Conservation (phyloP, 1,140 invertebrate species). For the Dendroctonus valens region DNA sequence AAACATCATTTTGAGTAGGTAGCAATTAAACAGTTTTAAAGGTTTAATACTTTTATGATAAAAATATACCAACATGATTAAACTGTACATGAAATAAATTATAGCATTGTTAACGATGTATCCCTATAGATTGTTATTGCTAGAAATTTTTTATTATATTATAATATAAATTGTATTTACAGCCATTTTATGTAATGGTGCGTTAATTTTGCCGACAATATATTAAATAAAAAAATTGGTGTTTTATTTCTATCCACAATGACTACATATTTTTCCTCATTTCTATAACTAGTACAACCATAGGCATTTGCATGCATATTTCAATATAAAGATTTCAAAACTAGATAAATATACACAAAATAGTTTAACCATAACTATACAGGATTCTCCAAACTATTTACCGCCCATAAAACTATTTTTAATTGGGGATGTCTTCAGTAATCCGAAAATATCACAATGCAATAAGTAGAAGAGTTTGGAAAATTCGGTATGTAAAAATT, state of each 20-base stretch:
- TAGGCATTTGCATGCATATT: too few relatives aligned
- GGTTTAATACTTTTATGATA: slow-evolving; percentile 1
- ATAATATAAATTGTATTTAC: slow-evolving; percentile 42
- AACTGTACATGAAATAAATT: slow-evolving; percentile 30
- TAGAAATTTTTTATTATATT: slow-evolving; percentile 51
- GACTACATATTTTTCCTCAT: neutral
- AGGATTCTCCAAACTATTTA: too few relatives aligned
- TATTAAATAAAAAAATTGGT: slow-evolving; percentile 34
- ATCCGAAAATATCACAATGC: too few relatives aligned
- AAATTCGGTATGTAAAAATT: too few relatives aligned
- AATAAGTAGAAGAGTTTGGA: too few relatives aligned
- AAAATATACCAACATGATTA: slow-evolving; percentile 6
- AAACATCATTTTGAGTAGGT: neutral
- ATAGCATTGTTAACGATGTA: slow-evolving; percentile 50
- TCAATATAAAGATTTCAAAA: too few relatives aligned
- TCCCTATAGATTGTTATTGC: slow-evolving; percentile 51
- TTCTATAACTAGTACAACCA: too few relatives aligned
- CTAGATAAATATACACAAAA: too few relatives aligned
- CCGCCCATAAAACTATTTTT: too few relatives aligned
- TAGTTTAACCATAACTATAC: too few relatives aligned
- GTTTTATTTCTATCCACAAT: slow-evolving; percentile 9
- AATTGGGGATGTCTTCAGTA: too few relatives aligned
- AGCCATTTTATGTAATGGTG: slow-evolving; percentile 48
- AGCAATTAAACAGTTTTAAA: neutral
- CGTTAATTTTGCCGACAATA: slow-evolving; percentile 52